phyloP scores from a whole-genome alignment of 2,797 vertebrate genomes.

The Catamblyrhynchus diadema region DNA sequence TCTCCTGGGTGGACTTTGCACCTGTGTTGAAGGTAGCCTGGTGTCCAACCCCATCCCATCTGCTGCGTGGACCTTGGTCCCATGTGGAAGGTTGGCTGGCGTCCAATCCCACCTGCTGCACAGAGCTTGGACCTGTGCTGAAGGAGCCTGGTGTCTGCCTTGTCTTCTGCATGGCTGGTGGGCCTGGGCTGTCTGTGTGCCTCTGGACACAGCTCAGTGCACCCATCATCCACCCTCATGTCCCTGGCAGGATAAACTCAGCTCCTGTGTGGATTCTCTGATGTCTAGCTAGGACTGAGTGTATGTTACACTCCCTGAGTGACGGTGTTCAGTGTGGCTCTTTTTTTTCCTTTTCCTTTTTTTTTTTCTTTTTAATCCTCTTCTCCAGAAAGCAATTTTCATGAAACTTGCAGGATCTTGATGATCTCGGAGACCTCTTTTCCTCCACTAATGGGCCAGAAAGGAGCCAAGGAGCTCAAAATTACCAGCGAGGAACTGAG shows the following conservation, averaged over 20 bases:
- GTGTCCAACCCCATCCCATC: not conserved
- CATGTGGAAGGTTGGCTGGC: not conserved
- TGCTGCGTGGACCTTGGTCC: not conserved
- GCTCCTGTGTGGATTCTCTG: not conserved
- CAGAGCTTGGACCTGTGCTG: not conserved
- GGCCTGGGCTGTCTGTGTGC: not conserved
- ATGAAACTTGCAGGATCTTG: not conserved
- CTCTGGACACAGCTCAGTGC: not conserved
- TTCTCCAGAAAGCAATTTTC: not conserved
- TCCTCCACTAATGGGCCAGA: not conserved
- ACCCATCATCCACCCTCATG: not conserved
- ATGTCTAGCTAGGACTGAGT: not conserved
- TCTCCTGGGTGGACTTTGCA: not conserved
- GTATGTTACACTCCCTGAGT: not conserved
- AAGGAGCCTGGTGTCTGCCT: not conserved
- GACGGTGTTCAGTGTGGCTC: not conserved
- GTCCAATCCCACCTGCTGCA: not conserved
- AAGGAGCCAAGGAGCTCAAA: not conserved
- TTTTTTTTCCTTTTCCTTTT: rapidly evolving
- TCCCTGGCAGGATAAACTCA: not conserved
- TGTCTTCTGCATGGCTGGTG: not conserved
- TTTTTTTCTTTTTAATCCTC: too few relatives aligned
- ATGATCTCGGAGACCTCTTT: not conserved
- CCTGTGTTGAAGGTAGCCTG: not conserved
- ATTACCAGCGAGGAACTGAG: not conserved